Evolutionary conservation across 2,888 invertebrate genomes (phyloP), one percentile per base, ranked within the genome.

Genomic region (Lobophora halterata): DNA sequence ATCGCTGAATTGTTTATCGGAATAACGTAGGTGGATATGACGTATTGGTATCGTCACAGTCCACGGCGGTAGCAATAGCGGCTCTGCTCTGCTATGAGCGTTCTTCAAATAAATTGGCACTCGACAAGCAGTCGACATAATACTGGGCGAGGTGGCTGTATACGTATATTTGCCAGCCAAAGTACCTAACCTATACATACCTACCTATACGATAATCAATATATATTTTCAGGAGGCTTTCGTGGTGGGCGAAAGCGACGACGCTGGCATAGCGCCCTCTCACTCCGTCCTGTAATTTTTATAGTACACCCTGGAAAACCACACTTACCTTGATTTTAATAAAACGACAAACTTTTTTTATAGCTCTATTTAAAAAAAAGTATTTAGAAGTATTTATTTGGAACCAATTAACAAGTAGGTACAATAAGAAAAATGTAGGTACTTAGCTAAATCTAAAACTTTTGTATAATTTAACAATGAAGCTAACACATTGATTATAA

Each of bases 221-320:
- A 86, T 79, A 86, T 86, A 86, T 87, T 87, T 87, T 86, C 86
- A 86, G 85, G 80, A 85, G 85, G 85, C 85, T 83, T 83, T 85
- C 81, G 82, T 72, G 69, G 71, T 66, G 79, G 60, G 76, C 55
- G 79, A 74, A 58, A 59, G 75, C 46, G 34, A 37, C 58, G 75
- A 75, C 60, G 65, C 55, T 55, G 45, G 48, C 45, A 71, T 76
- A 71, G 52, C 52, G 64, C 68, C 52, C 36, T 80, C 83, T 79
- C 83, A 53, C 71, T 86, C 80, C 53, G 38, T 57, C 72, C 56
- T 68, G 73, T 80, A 79, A 82, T 80, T 78, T 79, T 66, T 63
- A 67, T 66, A 79, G 79, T 55, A 66, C 53, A 77, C 44, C 58
- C 41, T 27, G 59, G 63, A 71, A 60, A 49, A 29, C 45, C 35